phyloP scores from a whole-genome alignment of 2,797 vertebrate genomes.

The Sebastes melanostomus region DNA sequence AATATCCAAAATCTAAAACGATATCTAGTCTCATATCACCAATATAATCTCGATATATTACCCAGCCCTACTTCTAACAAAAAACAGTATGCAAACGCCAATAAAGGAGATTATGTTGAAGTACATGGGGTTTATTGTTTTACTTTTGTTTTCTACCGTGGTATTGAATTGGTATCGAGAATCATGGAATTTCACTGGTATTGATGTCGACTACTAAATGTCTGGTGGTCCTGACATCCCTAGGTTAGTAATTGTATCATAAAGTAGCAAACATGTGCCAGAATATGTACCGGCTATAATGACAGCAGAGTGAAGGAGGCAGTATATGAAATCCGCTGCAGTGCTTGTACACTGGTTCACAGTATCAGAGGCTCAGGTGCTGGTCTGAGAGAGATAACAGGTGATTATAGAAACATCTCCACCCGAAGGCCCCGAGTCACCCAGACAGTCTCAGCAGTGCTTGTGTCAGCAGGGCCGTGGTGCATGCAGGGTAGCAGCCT shows the following conservation, averaged over 20 bases:
- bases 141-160: no score
- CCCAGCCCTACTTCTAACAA: no score
- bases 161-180: no score
- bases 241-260: background rate
- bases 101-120: no score
- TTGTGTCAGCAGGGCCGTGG: conserved; percentile 47
- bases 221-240: no score
- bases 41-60: no score
- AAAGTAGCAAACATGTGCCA: background rate
- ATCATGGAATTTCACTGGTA: no score
- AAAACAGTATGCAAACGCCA: no score
- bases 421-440: conserved; percentile 38
- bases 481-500: conserved; percentile 24
- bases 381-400: conserved; percentile 54
- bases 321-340: background rate
- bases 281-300: background rate
- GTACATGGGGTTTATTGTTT: no score
- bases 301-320: background rate
- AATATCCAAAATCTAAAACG: no score
- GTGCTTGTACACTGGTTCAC: background rate
- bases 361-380: conserved; percentile 64
- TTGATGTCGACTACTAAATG: accelerated
- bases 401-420: conserved; percentile 64
- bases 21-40: no score
- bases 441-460: conserved; percentile 16